Evolutionary conservation across 2,113 vertebrate species (phyloP), one percentile per base, ranked within the genome.

Genomic region (Pao palembangensis): DNA sequence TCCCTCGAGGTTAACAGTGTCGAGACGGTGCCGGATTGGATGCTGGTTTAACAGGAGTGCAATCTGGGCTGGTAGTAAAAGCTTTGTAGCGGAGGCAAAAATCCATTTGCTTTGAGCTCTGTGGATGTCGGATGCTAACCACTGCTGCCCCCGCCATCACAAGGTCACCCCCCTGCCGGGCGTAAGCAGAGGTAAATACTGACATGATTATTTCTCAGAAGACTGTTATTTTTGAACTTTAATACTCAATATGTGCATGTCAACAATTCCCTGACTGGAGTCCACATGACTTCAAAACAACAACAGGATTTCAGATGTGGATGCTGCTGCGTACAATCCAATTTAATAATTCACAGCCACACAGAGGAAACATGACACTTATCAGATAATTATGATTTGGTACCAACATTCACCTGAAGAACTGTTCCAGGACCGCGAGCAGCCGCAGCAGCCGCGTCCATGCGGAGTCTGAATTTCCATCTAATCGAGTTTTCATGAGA

Each of bases 21-120:
- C 59, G 67, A 77, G 57, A 61, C 47, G 68, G 71, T 67, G 65
- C 60, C 41, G 47, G 58, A 73, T 69, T 82, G 75, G 67, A 78
- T 76, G 60, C 49, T 68, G 67, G 58, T 49, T 80, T 79, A 79
- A 75, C 58, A 55, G 61, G 55, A 76, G 51, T 49, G 51, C 71
- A 82, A 87, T 88, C 83, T 81, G 69, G 76, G 79, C 80, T 80
- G 82, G 80, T 81, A 87, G 87, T 87, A 83, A 82, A 85, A 81
- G 86, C 83, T 85, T 85, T 84, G 85, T 79, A 50, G 65, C 67
- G 6, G 47, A 80, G 51, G 67, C 58, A 73, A 78, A 87, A 88
- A 81, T 66, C 72, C 85, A 87, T 85, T 87, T 81, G 81, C 68
- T 85, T 69, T 75, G 73, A 77, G 75, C 68, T 81, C 79, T 70